A percentile compares a stretch with the other conserved stretches of the same genome.
phyloP scores from a whole-genome alignment of 1,140 invertebrate species.

The Platyura marginata region DNA sequence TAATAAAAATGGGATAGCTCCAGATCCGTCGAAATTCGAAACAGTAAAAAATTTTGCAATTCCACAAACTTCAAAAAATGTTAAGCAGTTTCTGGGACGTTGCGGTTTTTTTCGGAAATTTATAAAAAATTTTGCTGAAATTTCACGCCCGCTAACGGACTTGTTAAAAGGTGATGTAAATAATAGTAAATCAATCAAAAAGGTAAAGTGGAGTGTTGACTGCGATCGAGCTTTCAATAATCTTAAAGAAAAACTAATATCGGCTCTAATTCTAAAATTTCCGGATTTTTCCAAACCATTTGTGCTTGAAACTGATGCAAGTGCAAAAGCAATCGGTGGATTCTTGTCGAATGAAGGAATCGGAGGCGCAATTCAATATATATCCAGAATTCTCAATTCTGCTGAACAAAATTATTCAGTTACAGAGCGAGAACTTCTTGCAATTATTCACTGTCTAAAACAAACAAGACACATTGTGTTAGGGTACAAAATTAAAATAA shows the following conservation, averaged over 20 bases:
- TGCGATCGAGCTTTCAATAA: slow-evolving; percentile 15
- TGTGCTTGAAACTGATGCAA: slow-evolving; percentile 8
- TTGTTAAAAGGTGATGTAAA: slow-evolving; percentile 16
- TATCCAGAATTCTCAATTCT: slow-evolving; percentile 19
- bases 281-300: slow-evolving; percentile 9
- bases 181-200: slow-evolving; percentile 17
- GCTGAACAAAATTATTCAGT: slow-evolving; percentile 22
- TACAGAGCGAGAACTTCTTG: slow-evolving; percentile 29
- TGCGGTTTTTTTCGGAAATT: slow-evolving; percentile 27
- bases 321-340: slow-evolving; percentile 8
- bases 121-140: slow-evolving; percentile 18
- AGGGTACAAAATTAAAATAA: slow-evolving; percentile 23
- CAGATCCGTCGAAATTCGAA: slow-evolving; percentile 23
- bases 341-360: slow-evolving; percentile 7
- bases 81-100: slow-evolving; percentile 23
- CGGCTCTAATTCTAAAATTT: slow-evolving; percentile 5
- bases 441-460: slow-evolving; percentile 27
- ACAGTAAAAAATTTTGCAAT: slow-evolving; percentile 18
- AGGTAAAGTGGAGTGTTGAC: slow-evolving; percentile 8
- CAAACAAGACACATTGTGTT: slow-evolving; percentile 26
- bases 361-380: slow-evolving; percentile 9
- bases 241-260: slow-evolving; percentile 2
- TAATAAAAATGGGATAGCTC: slow-evolving; percentile 20
- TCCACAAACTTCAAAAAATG: slow-evolving; percentile 18
- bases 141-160: too few relatives aligned